phyloP scores from a whole-genome alignment of 2,113 vertebrate genomes.

The Nycticorax nycticorax region DNA sequence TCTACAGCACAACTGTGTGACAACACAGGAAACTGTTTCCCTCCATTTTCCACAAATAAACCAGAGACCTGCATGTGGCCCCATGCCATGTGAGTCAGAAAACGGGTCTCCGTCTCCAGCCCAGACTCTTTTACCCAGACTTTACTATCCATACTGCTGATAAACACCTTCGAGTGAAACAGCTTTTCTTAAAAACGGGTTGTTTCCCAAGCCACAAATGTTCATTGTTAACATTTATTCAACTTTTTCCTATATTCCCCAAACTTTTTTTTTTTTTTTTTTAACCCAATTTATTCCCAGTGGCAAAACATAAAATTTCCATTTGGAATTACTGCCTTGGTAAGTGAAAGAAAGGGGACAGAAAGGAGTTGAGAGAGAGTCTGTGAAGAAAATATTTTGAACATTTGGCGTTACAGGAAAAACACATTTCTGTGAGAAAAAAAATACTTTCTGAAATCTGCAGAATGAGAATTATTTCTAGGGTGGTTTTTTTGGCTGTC shows the following conservation, averaged over 20 bases:
- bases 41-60: slow-evolving; percentile 9
- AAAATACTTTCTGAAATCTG: background rate
- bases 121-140: background rate
- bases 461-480: background rate
- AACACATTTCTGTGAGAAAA: background rate
- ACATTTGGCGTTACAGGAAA: background rate
- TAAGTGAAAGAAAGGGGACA: background rate
- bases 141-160: background rate
- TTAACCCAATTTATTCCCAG: background rate
- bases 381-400: slow-evolving; percentile 36
- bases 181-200: background rate
- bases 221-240: background rate
- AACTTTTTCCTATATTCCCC: background rate
- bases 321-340: background rate
- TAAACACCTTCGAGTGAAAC: background rate
- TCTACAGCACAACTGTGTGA: background rate
- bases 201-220: background rate
- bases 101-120: background rate
- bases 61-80: background rate
- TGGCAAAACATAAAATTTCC: background rate
- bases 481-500: background rate
- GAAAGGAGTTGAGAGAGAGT: background rate
- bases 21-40: background rate
- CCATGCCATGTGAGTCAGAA: background rate
- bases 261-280: background rate